Evolutionary conservation across 2,797 vertebrate genomes (phyloP), one percentile per base, ranked within the genome.

Genomic region (Ciconia nigra): DNA sequence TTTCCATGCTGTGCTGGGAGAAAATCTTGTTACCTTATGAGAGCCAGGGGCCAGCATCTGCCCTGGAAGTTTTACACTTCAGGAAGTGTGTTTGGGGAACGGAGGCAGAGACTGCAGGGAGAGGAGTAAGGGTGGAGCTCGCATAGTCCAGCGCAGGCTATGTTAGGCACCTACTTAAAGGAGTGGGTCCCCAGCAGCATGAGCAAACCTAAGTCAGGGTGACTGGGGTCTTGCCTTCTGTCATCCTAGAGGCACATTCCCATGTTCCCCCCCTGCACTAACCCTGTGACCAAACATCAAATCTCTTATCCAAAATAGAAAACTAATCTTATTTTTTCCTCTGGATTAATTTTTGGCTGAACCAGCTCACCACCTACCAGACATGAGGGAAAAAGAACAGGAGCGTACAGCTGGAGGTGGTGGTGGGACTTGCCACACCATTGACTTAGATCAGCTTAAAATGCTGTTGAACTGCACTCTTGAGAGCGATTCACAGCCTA

Each of bases 401-500:
- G 92, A 94, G 92, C 31, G 63, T 87, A 54, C 63, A 91, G 82
- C 84, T 85, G 90, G 83, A 87, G 57, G 62, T 61, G 26, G 72
- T 96, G 85, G 89, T 87, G 81, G 81, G 74, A 89, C 67, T 96
- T 94, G 67, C 84, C 87, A 87, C 84, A 87, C 71, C 87, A 57
- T 84, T 89, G 74, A 83, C 69, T 95, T 91, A 83, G 72, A 93
- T 78, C 78, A 92, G 63, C 41, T 91, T 92, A 71, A 92, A 94
- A 89, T 80, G 49, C 59, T 85, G 78, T 63, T 85, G 84, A 96
- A 97, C 71, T 70, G 67, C 63, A 85, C 93, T 63, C 95, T 25
- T 46, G 95, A 85, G 96, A 81, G 78, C 3, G 3, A 92, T 96
- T 92, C 89, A 35, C 84, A 93, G 74, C 71, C 71, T 73, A 46